Evolutionary conservation across 2,113 vertebrate species (phyloP), one percentile per base, ranked within the genome.

Genomic region (Apteryx owenii): DNA sequence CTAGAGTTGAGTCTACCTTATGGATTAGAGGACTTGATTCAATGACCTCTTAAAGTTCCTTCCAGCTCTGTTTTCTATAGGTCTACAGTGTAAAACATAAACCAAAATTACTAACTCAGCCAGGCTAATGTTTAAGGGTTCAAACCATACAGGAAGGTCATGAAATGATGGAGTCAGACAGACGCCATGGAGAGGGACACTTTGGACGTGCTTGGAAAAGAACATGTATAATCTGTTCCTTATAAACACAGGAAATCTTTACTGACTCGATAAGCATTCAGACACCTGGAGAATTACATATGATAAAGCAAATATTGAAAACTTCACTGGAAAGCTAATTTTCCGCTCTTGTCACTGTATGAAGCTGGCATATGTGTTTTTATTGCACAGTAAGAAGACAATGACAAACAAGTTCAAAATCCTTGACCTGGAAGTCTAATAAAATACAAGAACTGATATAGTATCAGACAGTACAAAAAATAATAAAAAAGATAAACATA

Each of bases 381-480:
- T 68, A 81, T 68, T 71, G 31, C 9, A 2, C 28, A 53, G 29
- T 8, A 70, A 68, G 50, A 33, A 73, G 64, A 68, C 16, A 85
- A 33, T 23, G 53, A 40, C 26, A 93, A 78, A 64, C 40, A 84
- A 62, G 18, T 79, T 94, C 54, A 65, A 89, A 94, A 73, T 60
- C 75, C n/a, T 93, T 95, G 68, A 90, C 81, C 71, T 88, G n/a
- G 79, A 81, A 89, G 70, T 53, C 83, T 95, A 80, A 95, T 85
- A 78, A 93, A 96, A 83, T 33, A 80, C 19, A 88, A 68, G 36
- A 50, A 62, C 31, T 3, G 4, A 89, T 38, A 85, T 1, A 78
- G 12, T 81, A 82, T 80, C 46, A 89, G 79, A 80, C 62, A 82
- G 23, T 77, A 70, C 65, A 66, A 58, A 77, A 73, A 66, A 44